Evolutionary conservation across 2,888 invertebrate genomes (phyloP).

Genomic region (Eupithecia subumbrata): DNA sequence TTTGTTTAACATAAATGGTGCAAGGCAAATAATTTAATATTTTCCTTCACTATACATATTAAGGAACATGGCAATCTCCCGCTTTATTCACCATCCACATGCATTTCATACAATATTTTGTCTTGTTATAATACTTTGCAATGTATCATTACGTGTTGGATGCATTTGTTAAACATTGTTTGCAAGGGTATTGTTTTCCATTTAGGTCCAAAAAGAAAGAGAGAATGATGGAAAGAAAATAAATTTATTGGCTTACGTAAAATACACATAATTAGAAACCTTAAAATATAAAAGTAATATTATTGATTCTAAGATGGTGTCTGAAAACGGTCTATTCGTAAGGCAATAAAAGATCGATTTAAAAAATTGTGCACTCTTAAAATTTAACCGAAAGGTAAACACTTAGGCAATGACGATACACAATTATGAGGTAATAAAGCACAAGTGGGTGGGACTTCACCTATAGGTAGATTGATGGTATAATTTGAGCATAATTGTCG

Average conservation of each 20-base stretch:
- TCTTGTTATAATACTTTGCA: not conserved
- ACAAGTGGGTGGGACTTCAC: conserved; percentile 58
- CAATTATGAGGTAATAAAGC: conserved; percentile 44
- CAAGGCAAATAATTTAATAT: not conserved
- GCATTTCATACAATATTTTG: not conserved
- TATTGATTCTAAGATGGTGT: too few species aligned
- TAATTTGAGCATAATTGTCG: conserved; percentile 75
- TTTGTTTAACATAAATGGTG: not conserved
- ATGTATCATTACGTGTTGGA: not conserved
- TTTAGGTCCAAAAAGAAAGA: not conserved
- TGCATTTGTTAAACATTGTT: not conserved
- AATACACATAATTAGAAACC: too few species aligned
- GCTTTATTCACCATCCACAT: not conserved
- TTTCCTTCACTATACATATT: not conserved
- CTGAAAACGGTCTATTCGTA: not conserved
- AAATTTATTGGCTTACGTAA: too few species aligned
- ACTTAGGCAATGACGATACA: conserved; percentile 39
- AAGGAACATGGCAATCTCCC: not conserved
- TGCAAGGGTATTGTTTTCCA: not conserved
- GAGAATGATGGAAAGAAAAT: too few species aligned
- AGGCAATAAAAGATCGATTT: not conserved
- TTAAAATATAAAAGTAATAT: too few species aligned
- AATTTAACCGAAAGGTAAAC: not conserved
- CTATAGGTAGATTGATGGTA: conserved; percentile 77
- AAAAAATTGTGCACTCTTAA: not conserved